Base-by-base conservation (phyloP, 2,888 invertebrate species). In the Aphelenchoides bicaudatus region DNA sequence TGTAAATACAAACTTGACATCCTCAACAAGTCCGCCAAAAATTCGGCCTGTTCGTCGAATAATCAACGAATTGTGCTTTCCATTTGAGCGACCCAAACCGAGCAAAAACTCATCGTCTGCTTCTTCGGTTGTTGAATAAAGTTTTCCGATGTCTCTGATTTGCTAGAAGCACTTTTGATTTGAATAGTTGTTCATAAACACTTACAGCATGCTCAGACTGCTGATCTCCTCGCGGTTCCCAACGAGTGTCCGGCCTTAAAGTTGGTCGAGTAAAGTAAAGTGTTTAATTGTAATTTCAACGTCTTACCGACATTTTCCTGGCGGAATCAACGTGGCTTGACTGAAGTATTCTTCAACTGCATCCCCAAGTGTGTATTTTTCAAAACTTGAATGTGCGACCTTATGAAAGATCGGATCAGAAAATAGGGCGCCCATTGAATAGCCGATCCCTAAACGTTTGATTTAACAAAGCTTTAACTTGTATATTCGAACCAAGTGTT, bases 11-110 rank as follows among this genome's bases (percentile, higher is more conserved):
- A 78, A 69, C 68, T 79, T 80, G 0, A 82, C 61, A 64, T 82
- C 82, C 4, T 70, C 70, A 0, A 80, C 63, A 28, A 82, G 65
- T 6, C 82, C 82, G n/a, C 82, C 82, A 63, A 82, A 82, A 31
- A 80, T 56, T 43, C 80, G 86, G 86, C 72, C 64, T 80, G 82
- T 58, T 67, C 76, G 8, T 86, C 52, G 61, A 53, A 67, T 65
- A 0, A 58, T 59, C 29, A 66, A 70, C 21, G 68, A 58, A 39
- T 67, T 88, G 87, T 51, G 87, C 86, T 43, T 43, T 3, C 25
- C 25, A 3, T 23, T 27, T 2, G 27, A n/a, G 6, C 19, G 21
- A n/a, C 13, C 74, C 88, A 87, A 80, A 87, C 85, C 58, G 28
- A 66, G 69, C n/a, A 68, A 70, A 19, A 67, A 64, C 6, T 54